These are phyloP conservation scores for Muscicapa comitata DNA, from an alignment of 2,797 vertebrate genomes.

Conservation along the genomic window DNA sequence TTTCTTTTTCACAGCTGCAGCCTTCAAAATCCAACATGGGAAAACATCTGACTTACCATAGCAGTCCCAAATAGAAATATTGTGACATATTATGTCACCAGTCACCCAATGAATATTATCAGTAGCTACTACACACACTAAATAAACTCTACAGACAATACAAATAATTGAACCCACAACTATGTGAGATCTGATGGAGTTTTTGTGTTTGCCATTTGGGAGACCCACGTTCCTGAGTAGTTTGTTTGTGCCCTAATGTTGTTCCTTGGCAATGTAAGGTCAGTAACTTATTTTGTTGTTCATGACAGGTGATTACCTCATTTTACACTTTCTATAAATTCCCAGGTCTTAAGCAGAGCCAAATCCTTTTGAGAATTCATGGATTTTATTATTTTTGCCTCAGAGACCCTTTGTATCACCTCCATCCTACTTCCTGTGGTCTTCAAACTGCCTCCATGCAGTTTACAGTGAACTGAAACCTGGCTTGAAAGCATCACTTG, in stretches of 20 bases:
- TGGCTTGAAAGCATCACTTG: background rate
- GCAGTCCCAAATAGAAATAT: background rate
- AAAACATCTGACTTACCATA: background rate
- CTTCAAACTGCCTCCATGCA: background rate
- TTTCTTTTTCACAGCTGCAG: background rate
- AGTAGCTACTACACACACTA: background rate
- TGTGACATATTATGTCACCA: background rate
- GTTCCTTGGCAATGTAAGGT: background rate
- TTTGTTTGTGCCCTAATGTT: background rate
- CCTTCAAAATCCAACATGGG: background rate
- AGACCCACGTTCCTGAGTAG: rapidly evolving
- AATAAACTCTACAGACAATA: background rate
- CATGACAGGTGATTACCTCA: background rate
- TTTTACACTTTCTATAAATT: background rate
- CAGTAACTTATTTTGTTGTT: background rate
- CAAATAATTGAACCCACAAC: background rate
- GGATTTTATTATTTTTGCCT: background rate
- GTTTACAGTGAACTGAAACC: background rate
- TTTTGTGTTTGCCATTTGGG: background rate
- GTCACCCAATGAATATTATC: background rate
- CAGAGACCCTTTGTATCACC: background rate
- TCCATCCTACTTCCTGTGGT: background rate
- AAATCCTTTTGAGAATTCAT: background rate
- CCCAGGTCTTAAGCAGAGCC: background rate
- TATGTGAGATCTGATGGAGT: rapidly evolving